phyloP scores from a whole-genome alignment of 2,113 vertebrate genomes.

The Balaeniceps rex region DNA sequence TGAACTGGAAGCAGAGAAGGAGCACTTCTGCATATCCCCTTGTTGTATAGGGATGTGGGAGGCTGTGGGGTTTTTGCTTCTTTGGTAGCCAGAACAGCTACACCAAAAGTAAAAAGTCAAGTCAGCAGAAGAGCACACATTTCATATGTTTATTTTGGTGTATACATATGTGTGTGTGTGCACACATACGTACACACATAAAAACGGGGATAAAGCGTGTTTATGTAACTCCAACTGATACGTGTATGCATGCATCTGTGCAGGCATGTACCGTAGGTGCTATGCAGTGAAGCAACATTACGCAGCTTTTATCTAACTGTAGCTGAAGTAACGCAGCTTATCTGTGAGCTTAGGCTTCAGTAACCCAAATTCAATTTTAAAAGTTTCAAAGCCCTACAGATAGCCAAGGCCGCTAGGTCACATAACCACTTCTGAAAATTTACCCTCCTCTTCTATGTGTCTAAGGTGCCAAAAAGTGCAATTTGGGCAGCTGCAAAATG shows the following conservation, averaged over 20 bases:
- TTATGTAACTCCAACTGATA: not conserved
- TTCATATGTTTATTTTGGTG: not conserved
- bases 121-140: not conserved
- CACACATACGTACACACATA: not conserved
- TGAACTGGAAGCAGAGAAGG: not conserved
- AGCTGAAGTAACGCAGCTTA: not conserved
- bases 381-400: not conserved
- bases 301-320: not conserved
- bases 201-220: not conserved
- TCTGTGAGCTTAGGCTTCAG: not conserved
- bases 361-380: not conserved
- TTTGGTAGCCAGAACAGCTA: not conserved
- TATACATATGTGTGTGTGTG: not conserved
- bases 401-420: not conserved
- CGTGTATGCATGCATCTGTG: fast-evolving
- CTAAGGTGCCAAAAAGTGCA: not conserved
- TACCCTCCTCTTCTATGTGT: not conserved
- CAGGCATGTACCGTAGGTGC: not conserved
- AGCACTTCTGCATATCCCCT: not conserved
- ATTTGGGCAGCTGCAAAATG: not conserved
- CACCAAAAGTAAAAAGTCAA: not conserved
- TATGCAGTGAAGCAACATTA: not conserved
- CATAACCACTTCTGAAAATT: not conserved
- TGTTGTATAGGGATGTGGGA: not conserved
- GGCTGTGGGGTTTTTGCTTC: not conserved